Conservation (phyloP, 2,888 invertebrate species). For the Trissolcus japonicus region DNA sequence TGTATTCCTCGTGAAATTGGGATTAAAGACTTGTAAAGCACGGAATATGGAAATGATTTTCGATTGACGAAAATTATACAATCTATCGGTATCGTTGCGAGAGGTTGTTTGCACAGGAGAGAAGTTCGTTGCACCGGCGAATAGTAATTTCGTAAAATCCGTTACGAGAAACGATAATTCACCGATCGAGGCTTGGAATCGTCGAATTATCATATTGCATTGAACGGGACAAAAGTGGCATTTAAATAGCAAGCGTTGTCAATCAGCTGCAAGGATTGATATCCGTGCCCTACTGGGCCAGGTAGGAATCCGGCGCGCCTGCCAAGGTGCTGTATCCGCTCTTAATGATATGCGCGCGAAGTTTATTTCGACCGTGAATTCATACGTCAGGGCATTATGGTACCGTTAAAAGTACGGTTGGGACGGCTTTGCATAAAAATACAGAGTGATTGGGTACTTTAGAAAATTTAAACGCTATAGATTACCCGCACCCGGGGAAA, state of each 20-base stretch:
- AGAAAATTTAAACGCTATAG: conserved; percentile 74
- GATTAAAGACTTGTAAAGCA: conserved; percentile 38
- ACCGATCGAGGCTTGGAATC: conserved; percentile 21
- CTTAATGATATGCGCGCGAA: conserved; percentile 72
- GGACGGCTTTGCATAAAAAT: conserved; percentile 74
- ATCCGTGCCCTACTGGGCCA: conserved; percentile 41
- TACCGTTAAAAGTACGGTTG: conserved; percentile 62
- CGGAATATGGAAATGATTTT: conserved; percentile 27
- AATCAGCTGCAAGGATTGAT: conserved; percentile 50
- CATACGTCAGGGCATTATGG: conserved; percentile 72
- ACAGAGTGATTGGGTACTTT: conserved; percentile 74
- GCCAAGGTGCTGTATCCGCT: conserved; percentile 47
- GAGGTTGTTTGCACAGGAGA: conserved; percentile 25
- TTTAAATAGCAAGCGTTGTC: conserved; percentile 51
- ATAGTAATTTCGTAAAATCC: conserved; percentile 39
- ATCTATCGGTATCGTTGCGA: conserved; percentile 17
- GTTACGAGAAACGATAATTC: conserved; percentile 44
- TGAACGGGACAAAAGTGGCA: conserved; percentile 48
- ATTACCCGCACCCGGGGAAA: conserved; percentile 67
- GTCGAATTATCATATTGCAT: conserved; percentile 50
- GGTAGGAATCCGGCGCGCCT: conserved; percentile 57
- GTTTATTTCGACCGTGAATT: conserved; percentile 73
- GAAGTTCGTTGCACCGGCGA: conserved; percentile 14
- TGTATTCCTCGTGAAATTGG: conserved; percentile 17
- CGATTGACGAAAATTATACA: conserved; percentile 27